Percentiles rank a stretch among this genome's conserved stretches.
These are phyloP conservation scores for Phalacrocorax pelagicus DNA, from an alignment of 2,113 vertebrate species.

Conservation along the genomic window DNA sequence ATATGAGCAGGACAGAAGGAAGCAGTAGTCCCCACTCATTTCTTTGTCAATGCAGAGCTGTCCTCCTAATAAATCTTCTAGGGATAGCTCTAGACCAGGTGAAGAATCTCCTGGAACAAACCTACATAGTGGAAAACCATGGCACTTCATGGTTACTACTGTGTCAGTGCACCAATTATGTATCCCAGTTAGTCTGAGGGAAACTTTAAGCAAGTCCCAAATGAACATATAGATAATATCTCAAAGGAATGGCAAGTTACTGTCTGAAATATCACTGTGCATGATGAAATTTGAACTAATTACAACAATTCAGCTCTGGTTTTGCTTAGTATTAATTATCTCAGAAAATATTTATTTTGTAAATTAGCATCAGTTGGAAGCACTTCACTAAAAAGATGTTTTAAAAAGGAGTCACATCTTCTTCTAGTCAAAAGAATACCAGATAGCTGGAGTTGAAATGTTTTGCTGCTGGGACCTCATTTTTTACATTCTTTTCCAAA, in stretches of 20 bases:
- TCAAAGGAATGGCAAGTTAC: not conserved
- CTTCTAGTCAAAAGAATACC: not conserved
- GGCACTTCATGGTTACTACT: not conserved
- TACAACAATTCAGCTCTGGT: not conserved
- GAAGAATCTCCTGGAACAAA: not conserved
- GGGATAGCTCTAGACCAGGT: not conserved
- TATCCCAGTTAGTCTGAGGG: not conserved
- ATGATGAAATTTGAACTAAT: not conserved
- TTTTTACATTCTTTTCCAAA: conserved; percentile 33
- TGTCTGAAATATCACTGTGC: not conserved
- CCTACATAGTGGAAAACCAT: not conserved
- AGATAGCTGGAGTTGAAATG: not conserved
- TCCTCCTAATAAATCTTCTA: not conserved
- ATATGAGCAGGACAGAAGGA: not conserved
- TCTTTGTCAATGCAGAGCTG: not conserved
- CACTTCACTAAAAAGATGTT: not conserved
- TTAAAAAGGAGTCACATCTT: not conserved
- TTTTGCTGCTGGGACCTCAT: conserved; percentile 9
- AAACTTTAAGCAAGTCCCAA: not conserved
- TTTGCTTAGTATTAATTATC: not conserved
- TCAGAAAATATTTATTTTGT: not conserved
- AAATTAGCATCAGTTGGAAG: not conserved
- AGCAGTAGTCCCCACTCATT: not conserved
- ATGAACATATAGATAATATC: not conserved
- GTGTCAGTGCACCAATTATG: not conserved